Conservation (phyloP, 2,888 invertebrate genomes). For the Synergus japonicus region DNA sequence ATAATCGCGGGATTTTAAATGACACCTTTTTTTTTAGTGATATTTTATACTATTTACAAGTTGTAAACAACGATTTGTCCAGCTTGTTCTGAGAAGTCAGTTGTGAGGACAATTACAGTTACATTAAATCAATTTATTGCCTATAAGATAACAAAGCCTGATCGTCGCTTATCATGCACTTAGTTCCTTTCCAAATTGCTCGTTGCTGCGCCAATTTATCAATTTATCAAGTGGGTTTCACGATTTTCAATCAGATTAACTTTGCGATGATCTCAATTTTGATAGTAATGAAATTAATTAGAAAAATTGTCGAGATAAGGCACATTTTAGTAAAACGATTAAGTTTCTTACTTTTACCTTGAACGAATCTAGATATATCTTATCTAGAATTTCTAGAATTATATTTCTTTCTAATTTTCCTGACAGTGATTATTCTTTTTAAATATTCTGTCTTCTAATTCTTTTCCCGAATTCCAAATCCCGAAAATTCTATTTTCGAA, state of each 20-base stretch:
- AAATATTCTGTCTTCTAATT: no score
- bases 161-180: constrained; percentile 33
- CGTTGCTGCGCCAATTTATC: constrained; percentile 8
- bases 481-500: background rate
- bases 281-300: constrained; percentile 22
- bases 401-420: background rate
- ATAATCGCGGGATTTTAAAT: background rate
- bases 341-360: background rate
- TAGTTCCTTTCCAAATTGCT: constrained; percentile 24
- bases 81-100: background rate
- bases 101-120: constrained; percentile 26
- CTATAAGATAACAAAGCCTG: constrained; percentile 22
- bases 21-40: background rate
- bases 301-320: constrained; percentile 2
- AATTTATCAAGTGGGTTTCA: constrained; percentile 28
- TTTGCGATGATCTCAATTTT: constrained; percentile 21
- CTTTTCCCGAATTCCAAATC: no score
- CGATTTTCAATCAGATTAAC: constrained; percentile 38
- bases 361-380: background rate
- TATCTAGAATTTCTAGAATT: background rate
- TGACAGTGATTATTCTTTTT: no score
- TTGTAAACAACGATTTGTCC: constrained; percentile 21
- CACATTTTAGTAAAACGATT: background rate
- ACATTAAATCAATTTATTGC: constrained; percentile 36
- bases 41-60: constrained; percentile 11